Evolutionary conservation across 2,113 vertebrate species (phyloP).

Genomic region (Sceloporus undulatus): DNA sequence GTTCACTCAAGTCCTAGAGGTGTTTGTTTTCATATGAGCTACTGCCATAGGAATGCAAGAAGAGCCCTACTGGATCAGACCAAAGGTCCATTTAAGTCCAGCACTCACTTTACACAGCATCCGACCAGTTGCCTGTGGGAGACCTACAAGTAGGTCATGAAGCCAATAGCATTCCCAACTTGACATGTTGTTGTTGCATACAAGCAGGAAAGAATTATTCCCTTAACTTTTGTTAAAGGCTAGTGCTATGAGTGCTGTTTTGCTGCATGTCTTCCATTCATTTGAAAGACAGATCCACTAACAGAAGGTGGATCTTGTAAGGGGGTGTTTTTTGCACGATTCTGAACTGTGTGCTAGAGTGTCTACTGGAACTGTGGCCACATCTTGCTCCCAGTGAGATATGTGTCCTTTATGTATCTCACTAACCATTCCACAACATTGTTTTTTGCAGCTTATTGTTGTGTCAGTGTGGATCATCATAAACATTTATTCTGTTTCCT

Average conservation of each 20-base stretch:
- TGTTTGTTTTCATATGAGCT: not conserved
- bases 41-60: too few species aligned
- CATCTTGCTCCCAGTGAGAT: constrained; percentile 55
- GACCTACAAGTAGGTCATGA: too few species aligned
- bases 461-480: not conserved
- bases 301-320: not conserved
- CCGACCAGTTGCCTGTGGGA: too few species aligned
- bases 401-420: not conserved
- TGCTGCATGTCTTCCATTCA: not conserved
- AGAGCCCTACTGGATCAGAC: too few species aligned
- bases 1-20: too few species aligned
- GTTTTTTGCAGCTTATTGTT: not conserved
- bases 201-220: too few species aligned
- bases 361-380: not conserved
- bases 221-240: not conserved
- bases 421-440: not conserved
- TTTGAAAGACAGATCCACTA: not conserved
- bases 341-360: not conserved
- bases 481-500: constrained; percentile 5
- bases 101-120: too few species aligned
- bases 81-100: too few species aligned
- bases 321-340: not conserved
- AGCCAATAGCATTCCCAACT: not conserved
- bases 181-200: not conserved
- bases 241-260: not conserved